phyloP scores from a whole-genome alignment of 2,888 invertebrate genomes.

The Oeneis ivallda region DNA sequence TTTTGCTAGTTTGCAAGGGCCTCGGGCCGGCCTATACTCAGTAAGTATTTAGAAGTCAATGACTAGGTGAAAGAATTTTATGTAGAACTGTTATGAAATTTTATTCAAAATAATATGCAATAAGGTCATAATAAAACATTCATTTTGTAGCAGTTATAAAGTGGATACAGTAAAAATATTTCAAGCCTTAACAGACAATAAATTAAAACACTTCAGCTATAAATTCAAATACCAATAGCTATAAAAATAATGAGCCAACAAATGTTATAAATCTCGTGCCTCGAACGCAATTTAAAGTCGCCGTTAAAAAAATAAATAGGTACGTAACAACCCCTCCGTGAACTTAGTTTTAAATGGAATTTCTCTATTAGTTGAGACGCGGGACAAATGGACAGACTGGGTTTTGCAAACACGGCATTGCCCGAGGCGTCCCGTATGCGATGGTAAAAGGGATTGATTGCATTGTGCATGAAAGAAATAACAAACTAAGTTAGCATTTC shows the following conservation, averaged over 20 bases:
- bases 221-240: slow-evolving; percentile 50
- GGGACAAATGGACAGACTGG: slow-evolving; percentile 60
- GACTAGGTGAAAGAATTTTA: not conserved
- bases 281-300: slow-evolving; percentile 40
- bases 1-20: no score
- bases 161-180: slow-evolving; percentile 35
- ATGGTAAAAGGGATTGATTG: slow-evolving; percentile 48
- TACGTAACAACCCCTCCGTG: slow-evolving; percentile 40
- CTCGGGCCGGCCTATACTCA: no score
- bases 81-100: not conserved
- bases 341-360: slow-evolving; percentile 60
- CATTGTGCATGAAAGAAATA: slow-evolving; percentile 9
- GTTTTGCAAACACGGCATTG: slow-evolving; percentile 56
- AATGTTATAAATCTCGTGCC: slow-evolving; percentile 40
- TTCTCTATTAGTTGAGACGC: slow-evolving; percentile 60
- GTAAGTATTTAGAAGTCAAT: no score
- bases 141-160: slow-evolving; percentile 22
- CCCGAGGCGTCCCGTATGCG: slow-evolving; percentile 54
- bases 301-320: slow-evolving; percentile 42
- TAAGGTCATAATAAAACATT: slow-evolving; percentile 10
- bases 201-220: slow-evolving; percentile 37
- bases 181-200: slow-evolving; percentile 38
- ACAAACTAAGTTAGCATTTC: not conserved
- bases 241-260: slow-evolving; percentile 41
- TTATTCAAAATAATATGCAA: not conserved